Conservation (phyloP, 2,113 vertebrate species). For the Saccopteryx leptura region DNA sequence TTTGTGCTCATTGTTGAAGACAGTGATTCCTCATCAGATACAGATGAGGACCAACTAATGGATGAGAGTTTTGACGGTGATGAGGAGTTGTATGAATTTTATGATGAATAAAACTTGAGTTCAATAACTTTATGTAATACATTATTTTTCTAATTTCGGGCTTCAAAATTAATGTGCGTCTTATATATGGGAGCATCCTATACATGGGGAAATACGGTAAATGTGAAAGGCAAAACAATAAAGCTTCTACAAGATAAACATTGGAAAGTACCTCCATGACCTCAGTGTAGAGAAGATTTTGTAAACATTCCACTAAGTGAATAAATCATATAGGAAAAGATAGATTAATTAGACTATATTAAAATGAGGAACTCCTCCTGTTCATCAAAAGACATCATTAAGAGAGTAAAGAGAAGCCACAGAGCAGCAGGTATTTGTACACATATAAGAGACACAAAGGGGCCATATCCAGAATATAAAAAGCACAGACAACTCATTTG, state of each 20-base stretch:
- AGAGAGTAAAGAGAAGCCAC: not conserved
- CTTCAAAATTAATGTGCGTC: too few species aligned
- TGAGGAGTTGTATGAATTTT: too few species aligned
- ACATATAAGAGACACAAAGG: not conserved
- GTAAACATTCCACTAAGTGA: not conserved
- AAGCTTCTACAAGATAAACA: not conserved
- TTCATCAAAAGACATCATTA: not conserved
- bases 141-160: too few species aligned
- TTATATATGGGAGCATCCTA: too few species aligned
- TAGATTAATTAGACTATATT: not conserved
- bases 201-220: too few species aligned
- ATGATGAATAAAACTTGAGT: too few species aligned
- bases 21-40: too few species aligned
- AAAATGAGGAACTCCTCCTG: not conserved
- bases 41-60: too few species aligned
- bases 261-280: not conserved
- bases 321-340: not conserved
- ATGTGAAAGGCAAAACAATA: not conserved
- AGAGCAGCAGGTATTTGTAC: not conserved
- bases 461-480: not conserved
- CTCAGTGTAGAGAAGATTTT: not conserved
- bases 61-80: too few species aligned
- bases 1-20: too few species aligned
- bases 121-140: too few species aligned
- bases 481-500: not conserved